Percentiles rank a stretch among this genome's conserved stretches.
Evolutionary conservation across 2,797 vertebrate genomes (phyloP).

Genomic region (Rallus crepitans): DNA sequence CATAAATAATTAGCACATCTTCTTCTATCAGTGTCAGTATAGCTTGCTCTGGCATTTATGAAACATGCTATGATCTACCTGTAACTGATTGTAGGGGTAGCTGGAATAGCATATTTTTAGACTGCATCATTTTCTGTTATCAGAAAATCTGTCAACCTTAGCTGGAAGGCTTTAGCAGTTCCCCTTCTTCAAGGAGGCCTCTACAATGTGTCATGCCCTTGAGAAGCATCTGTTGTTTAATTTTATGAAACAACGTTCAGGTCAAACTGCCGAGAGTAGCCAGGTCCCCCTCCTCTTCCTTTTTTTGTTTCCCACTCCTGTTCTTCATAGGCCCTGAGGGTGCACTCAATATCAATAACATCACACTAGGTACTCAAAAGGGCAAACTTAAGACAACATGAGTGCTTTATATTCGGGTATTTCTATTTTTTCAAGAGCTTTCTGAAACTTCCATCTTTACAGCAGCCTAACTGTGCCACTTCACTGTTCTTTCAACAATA

Average conservation of each 20-base stretch:
- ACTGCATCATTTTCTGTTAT: constrained; percentile 32
- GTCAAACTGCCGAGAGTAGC: neutral
- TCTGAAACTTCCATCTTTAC: neutral
- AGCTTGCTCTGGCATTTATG: neutral
- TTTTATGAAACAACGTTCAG: neutral
- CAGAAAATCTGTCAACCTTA: constrained; percentile 24
- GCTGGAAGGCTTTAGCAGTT: constrained; percentile 19
- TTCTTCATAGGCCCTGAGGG: neutral
- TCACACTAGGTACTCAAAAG: neutral
- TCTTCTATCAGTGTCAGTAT: neutral
- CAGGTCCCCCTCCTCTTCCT: neutral
- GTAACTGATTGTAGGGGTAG: neutral
- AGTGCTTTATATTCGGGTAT: neutral
- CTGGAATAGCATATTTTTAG: constrained; percentile 43
- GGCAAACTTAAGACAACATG: neutral
- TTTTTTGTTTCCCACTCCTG: neutral
- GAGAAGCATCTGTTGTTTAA: constrained; percentile 1
- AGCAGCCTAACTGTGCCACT: neutral
- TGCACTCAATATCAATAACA: neutral
- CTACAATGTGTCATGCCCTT: neutral
- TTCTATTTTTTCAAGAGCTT: neutral
- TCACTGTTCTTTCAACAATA: neutral
- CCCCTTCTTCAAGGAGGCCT: neutral
- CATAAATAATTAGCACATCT: neutral
- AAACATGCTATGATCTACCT: constrained; percentile 19